phyloP scores from a whole-genome alignment of 2,888 invertebrate genomes.

The Eucera pruinosa region DNA sequence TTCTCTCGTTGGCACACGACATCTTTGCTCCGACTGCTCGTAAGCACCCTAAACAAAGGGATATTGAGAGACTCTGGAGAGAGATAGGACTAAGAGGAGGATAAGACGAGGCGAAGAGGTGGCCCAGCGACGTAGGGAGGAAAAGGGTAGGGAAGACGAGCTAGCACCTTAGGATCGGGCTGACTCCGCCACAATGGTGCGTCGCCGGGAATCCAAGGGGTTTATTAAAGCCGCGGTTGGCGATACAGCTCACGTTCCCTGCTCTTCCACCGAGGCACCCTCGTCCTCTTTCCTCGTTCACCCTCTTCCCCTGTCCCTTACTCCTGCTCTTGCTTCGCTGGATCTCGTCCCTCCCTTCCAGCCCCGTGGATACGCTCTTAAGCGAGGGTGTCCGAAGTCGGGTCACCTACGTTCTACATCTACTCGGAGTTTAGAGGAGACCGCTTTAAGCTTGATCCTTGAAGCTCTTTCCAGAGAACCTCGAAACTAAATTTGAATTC shows the following conservation, averaged over 20 bases:
- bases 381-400: slow-evolving; percentile 59
- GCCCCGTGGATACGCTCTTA: slow-evolving; percentile 58
- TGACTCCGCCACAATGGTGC: slow-evolving; percentile 81
- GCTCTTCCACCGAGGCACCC: slow-evolving; percentile 71
- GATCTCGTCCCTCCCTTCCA: slow-evolving; percentile 26
- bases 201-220: slow-evolving; percentile 81
- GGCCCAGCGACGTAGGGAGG: slow-evolving; percentile 40
- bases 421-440: slow-evolving; percentile 56
- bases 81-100: slow-evolving; percentile 62
- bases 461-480: slow-evolving; percentile 34
- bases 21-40: slow-evolving; percentile 79
- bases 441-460: slow-evolving; percentile 57
- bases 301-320: slow-evolving; percentile 16
- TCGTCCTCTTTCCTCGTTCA: slow-evolving; percentile 55
- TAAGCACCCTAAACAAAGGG: slow-evolving; percentile 83
- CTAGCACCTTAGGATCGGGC: slow-evolving; percentile 74
- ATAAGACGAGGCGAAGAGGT: slow-evolving; percentile 55
- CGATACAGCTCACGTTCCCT: slow-evolving; percentile 83
- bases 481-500: slow-evolving; percentile 55
- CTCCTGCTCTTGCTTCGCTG: not conserved
- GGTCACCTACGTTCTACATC: slow-evolving; percentile 64
- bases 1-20: slow-evolving; percentile 78
- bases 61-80: slow-evolving; percentile 80
- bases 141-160: slow-evolving; percentile 65
- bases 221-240: slow-evolving; percentile 83